Evolutionary conservation across 2,888 invertebrate species (phyloP).

Genomic region (Alloplasta piceator): DNA sequence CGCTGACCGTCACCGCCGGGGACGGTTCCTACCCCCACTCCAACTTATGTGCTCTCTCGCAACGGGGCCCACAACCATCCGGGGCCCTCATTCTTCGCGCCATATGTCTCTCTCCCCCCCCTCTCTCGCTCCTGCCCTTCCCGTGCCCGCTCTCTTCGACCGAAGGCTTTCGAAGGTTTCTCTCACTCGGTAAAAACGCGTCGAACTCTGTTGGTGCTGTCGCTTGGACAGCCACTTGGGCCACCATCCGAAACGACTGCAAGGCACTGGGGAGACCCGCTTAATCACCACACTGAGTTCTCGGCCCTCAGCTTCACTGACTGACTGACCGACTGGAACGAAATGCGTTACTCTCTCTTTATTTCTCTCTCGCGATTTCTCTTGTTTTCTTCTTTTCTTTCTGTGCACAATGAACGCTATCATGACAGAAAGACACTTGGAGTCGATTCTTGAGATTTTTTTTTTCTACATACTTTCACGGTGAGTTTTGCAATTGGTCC

Average conservation of each 20-base stretch:
- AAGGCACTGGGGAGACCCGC: constrained; percentile 67
- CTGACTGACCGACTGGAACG: constrained; percentile 68
- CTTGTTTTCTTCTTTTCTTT: constrained; percentile 14
- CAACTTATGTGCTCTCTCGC: constrained; percentile 12
- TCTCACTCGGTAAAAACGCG: constrained; percentile 60
- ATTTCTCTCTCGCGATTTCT: constrained; percentile 15
- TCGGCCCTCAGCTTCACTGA: constrained; percentile 55
- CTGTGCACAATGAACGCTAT: constrained; percentile 6
- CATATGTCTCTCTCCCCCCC: constrained; percentile 59
- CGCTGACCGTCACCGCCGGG: constrained; percentile 83
- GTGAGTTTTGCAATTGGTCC: background rate
- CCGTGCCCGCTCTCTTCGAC: constrained; percentile 59
- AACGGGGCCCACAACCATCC: constrained; percentile 57
- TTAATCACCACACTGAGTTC: constrained; percentile 69
- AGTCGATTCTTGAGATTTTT: background rate
- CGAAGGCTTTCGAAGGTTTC: constrained; percentile 21
- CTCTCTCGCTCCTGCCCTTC: constrained; percentile 51
- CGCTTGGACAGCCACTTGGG: constrained; percentile 67
- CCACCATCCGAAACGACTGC: constrained; percentile 37
- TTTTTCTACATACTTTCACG: background rate
- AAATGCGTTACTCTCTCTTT: constrained; percentile 39
- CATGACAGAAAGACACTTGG: background rate
- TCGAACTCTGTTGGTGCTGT: constrained; percentile 59
- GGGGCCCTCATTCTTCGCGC: constrained; percentile 56
- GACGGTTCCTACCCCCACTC: constrained; percentile 77